phyloP scores from a whole-genome alignment of 1,140 invertebrate species.

The Trialeurodes vaporariorum region DNA sequence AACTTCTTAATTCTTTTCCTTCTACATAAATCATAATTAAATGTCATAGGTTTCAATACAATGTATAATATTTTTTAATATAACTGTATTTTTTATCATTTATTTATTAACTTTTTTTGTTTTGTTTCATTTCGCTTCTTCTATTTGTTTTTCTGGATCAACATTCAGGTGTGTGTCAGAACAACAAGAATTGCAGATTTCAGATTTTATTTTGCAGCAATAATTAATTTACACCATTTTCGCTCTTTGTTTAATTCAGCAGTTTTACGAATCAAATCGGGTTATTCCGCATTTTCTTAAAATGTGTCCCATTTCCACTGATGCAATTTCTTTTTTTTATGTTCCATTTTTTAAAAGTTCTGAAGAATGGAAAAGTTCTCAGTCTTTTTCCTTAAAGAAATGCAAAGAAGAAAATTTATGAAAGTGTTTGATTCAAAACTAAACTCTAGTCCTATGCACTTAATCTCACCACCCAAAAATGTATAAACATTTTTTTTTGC shows the following conservation, averaged over 20 bases:
- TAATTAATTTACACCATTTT: no score
- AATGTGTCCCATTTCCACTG: no score
- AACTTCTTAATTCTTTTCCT: neutral
- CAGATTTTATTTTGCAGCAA: no score
- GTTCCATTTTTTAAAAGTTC: no score
- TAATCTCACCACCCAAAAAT: neutral
- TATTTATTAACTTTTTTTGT: neutral
- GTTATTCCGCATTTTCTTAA: no score
- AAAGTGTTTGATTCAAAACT: neutral
- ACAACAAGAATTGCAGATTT: no score
- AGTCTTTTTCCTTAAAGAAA: neutral
- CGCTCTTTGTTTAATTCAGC: no score
- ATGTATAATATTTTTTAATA: neutral
- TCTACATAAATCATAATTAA: neutral
- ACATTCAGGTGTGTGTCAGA: no score
- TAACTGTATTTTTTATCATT: neutral
- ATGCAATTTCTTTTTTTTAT: no score
- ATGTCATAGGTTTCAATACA: neutral
- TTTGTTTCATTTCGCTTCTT: neutral
- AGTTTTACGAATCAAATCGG: no score
- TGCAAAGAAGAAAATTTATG: neutral
- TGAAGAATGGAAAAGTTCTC: no score
- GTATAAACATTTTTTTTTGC: neutral
- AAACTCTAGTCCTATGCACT: neutral
- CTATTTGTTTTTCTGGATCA: no score